Evolutionary conservation across 1,140 invertebrate genomes (phyloP).

Genomic region (Bombus polaris): DNA sequence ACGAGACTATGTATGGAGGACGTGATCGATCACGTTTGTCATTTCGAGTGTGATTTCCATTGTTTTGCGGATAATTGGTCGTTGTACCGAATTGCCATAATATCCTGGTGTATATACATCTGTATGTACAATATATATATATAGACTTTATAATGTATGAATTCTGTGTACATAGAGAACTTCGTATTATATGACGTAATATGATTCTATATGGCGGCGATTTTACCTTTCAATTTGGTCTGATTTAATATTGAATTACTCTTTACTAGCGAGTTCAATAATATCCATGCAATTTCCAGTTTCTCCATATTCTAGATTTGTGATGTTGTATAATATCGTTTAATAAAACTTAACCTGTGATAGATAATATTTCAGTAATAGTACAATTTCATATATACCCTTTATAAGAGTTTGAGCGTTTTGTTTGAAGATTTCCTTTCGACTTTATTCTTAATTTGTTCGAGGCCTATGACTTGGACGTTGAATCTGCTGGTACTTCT

Average conservation of each 20-base stretch:
- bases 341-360: background rate
- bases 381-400: no score
- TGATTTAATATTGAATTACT: background rate
- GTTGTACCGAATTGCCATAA: background rate
- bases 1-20: background rate
- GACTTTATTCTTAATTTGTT: no score
- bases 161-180: background rate
- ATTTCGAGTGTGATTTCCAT: constrained; percentile 18
- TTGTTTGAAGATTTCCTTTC: no score
- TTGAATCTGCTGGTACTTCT: no score
- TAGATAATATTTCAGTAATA: background rate
- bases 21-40: constrained; percentile 2
- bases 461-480: no score
- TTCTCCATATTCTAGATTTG: background rate
- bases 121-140: no score
- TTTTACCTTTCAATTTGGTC: background rate
- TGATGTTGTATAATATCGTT: background rate
- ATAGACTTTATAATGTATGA: background rate
- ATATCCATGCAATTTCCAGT: background rate
- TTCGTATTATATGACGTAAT: background rate
- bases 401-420: no score
- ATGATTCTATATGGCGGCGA: background rate
- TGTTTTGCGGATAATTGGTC: constrained; percentile 6
- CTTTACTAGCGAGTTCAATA: background rate
- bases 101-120: no score